Evolutionary conservation across 1,140 invertebrate genomes (phyloP).

Genomic region (Harpegnathos saltator): DNA sequence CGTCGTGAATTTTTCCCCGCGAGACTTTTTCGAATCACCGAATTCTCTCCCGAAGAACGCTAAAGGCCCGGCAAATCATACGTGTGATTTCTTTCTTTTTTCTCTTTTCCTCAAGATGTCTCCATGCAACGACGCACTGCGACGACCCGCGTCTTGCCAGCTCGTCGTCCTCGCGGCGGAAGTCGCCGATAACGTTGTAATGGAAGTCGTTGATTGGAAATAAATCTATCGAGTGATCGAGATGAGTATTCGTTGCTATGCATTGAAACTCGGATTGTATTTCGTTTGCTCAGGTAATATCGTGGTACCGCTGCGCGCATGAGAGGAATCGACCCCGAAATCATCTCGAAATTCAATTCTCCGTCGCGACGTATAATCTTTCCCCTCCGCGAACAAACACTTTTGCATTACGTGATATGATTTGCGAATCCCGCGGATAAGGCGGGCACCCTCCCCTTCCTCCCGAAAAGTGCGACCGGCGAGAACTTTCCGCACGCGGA

Average conservation of each 20-base stretch:
- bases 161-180: constrained; percentile 15
- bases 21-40: not conserved
- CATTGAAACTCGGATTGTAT: constrained; percentile 58
- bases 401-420: constrained; percentile 52
- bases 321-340: constrained; percentile 50
- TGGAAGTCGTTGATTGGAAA: constrained; percentile 58
- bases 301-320: constrained; percentile 31
- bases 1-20: not conserved
- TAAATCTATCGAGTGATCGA: constrained; percentile 55
- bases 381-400: constrained; percentile 35
- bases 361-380: constrained; percentile 47
- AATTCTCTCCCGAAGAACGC: no score
- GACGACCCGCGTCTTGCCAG: no score
- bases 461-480: constrained; percentile 29
- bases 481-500: not conserved
- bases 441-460: no score
- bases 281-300: constrained; percentile 61
- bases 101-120: no score
- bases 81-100: no score
- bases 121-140: no score
- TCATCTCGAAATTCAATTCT: constrained; percentile 55
- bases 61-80: no score
- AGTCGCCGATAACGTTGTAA: constrained; percentile 47
- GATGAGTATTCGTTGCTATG: constrained; percentile 61
- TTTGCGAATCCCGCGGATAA: constrained; percentile 42